Base-by-base conservation (phyloP, 1,140 invertebrate genomes). In the Spodoptera litura region DNA sequence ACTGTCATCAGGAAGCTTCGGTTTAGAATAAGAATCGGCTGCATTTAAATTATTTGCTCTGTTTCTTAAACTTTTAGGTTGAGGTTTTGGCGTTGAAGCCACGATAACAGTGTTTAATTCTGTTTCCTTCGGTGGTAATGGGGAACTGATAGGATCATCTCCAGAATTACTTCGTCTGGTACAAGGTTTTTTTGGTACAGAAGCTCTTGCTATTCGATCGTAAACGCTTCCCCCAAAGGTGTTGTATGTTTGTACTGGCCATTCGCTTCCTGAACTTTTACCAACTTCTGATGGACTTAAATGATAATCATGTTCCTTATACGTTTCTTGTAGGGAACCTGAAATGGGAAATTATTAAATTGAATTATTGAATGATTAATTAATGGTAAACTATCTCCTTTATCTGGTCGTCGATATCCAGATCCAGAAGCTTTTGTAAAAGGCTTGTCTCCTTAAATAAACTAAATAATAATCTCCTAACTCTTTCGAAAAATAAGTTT, bases 181-280 rank as follows among this genome's bases (percentile, higher is more conserved):
- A 64, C 79, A 80, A n/a, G 79, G 79, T 44, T 77, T 75, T 38
- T 35, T 20, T 20, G 20, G 15, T 38, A 56, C 44, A 12, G 44
- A n/a, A 25, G 8, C 35, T 66, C 55, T 44, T 52, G 78, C 52
- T 61, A 20, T 56, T 81, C 72, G 74, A 58, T 76, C 78, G 56
- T 79, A 78, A 61, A 79, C 64, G 52, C 66, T 78, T 35, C 76
- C 78, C 71, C 74, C 76, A 38, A 84, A 31, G 2, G 76, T 70
- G 13, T 82, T 76, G 25, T 78, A 62, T 12, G 61, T 72, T 61
- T 44, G 20, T 52, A 6, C 27, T 35, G 58, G 49, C 59, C 58
- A 64, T 31, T 25, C 55, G 15, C 9, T n/a, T n/a, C 35, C 53
- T 38, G 20, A 13, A 12, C 6, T 27, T 38, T 62, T 62, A 15